Percentiles rank a stretch among this genome's conserved stretches.
These are phyloP conservation scores for Heliconius aoede DNA, from an alignment of 2,888 invertebrate species.

Conservation along the genomic window DNA sequence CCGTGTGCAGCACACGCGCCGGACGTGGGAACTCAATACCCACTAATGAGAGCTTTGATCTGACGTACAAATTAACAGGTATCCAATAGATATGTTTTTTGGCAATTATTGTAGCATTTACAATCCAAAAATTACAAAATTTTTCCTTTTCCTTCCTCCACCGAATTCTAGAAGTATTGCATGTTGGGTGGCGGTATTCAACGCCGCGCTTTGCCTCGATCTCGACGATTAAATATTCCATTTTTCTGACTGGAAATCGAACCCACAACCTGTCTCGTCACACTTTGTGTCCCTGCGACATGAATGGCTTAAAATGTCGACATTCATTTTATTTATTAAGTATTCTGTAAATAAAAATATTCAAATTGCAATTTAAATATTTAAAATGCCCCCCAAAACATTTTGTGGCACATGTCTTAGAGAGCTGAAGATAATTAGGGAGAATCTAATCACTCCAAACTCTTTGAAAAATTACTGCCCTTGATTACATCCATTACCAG, in stretches of 20 bases:
- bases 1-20: conserved; percentile 66
- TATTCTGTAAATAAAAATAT: background rate
- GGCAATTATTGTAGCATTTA: too few relatives aligned
- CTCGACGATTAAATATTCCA: too few relatives aligned
- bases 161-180: too few relatives aligned
- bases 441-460: background rate
- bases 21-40: conserved; percentile 59
- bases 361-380: background rate
- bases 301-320: background rate
- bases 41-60: conserved; percentile 40
- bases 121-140: background rate
- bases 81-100: background rate
- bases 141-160: background rate
- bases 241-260: too few relatives aligned
- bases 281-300: too few relatives aligned
- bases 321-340: background rate
- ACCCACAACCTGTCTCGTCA: too few relatives aligned
- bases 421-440: too few relatives aligned
- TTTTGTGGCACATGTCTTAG: background rate
- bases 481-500: conserved; percentile 16
- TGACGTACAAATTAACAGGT: conserved; percentile 4
- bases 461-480: conserved; percentile 1
- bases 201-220: too few relatives aligned
- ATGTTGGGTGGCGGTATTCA: too few relatives aligned
- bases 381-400: background rate